These are phyloP conservation scores for Schizopygopsis malacanthus DNA, from an alignment of 2,797 vertebrate genomes.

Conservation along the genomic window DNA sequence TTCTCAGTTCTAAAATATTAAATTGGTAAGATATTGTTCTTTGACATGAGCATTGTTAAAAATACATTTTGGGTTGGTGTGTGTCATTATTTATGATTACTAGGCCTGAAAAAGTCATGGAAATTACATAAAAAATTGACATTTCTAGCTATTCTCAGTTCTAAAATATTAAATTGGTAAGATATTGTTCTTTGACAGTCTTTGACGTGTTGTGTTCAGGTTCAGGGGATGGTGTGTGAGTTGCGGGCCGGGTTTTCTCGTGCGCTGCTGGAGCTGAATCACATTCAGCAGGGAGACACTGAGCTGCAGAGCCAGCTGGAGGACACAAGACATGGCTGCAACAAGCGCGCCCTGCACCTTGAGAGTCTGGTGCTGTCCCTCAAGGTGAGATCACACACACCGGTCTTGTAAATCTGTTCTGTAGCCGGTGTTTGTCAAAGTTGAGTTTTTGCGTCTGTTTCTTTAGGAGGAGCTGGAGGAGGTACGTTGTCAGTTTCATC, in stretches of 20 bases:
- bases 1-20: no score
- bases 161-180: neutral
- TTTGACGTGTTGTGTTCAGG: constrained; percentile 58
- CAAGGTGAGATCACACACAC: constrained; percentile 66
- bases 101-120: neutral
- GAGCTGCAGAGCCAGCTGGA: constrained; percentile 78
- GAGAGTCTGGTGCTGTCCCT: constrained; percentile 77
- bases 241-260: constrained; percentile 78
- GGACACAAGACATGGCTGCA: constrained; percentile 76
- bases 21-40: no score
- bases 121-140: neutral
- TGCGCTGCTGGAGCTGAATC: constrained; percentile 77
- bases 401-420: neutral
- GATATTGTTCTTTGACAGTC: neutral
- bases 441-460: neutral
- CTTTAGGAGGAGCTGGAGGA: constrained; percentile 79
- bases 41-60: neutral
- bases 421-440: neutral
- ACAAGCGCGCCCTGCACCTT: constrained; percentile 74
- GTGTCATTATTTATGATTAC: neutral
- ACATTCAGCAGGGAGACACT: constrained; percentile 80
- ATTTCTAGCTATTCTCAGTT: neutral
- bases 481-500: constrained; percentile 74
- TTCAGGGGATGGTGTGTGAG: constrained; percentile 80
- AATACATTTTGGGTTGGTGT: neutral